phyloP scores from a whole-genome alignment of 2,113 vertebrate species.

The Gobiocypris rarus region DNA sequence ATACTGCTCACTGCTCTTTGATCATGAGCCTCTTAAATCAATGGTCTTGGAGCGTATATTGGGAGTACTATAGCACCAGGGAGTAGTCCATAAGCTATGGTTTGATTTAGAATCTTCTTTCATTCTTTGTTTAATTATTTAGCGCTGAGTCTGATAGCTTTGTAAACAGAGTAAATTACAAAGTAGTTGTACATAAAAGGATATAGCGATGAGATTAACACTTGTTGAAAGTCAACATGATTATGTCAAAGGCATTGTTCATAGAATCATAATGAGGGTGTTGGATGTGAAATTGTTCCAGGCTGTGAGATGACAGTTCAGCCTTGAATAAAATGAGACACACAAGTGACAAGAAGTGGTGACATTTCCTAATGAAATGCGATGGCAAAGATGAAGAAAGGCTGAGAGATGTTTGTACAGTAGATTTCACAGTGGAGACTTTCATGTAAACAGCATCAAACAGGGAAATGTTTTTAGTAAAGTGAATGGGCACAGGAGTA shows the following conservation, averaged over 20 bases:
- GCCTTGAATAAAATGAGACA: not conserved
- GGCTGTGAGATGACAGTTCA: not conserved
- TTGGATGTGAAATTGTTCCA: not conserved
- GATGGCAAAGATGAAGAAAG: not conserved
- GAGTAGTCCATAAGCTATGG: slow-evolving; percentile 1
- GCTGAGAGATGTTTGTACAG: not conserved
- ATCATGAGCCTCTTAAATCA: not conserved
- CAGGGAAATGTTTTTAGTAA: not conserved
- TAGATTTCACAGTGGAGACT: slow-evolving; percentile 6
- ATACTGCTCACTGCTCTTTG: not conserved
- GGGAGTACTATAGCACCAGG: not conserved
- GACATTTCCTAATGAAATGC: slow-evolving; percentile 25
- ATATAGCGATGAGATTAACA: not conserved
- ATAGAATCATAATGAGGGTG: not conserved
- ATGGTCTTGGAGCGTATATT: slow-evolving; percentile 15
- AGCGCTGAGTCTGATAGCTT: slow-evolving; percentile 3
- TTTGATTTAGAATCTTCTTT: slow-evolving; percentile 25
- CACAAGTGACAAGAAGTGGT: slow-evolving; percentile 3
- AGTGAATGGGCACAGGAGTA: not conserved
- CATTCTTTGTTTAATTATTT: slow-evolving; percentile 14
- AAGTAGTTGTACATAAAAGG: slow-evolving; percentile 26
- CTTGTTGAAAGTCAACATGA: not conserved
- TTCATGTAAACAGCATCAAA: slow-evolving; percentile 4
- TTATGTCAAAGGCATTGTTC: not conserved
- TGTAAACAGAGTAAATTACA: slow-evolving; percentile 7